Percentiles rank a stretch among this genome's conserved stretches.
Conservation (phyloP, 2,113 vertebrate species). For the Amazona vittata region DNA sequence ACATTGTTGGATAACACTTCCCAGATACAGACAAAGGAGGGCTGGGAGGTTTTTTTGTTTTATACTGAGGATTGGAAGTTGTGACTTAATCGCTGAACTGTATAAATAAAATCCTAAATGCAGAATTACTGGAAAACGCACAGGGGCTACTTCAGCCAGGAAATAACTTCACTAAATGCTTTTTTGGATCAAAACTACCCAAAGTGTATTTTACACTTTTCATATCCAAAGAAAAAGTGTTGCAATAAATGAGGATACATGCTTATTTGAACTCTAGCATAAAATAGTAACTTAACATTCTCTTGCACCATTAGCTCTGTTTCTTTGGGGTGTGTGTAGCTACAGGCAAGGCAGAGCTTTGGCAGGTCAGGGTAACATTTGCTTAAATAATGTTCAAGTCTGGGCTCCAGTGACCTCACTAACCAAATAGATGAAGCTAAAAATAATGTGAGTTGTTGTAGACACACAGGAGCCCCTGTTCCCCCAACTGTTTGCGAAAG, state of each 20-base stretch:
- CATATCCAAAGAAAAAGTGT: background rate
- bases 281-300: slow-evolving; percentile 20
- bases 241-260: slow-evolving; percentile 28
- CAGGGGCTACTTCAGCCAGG: background rate
- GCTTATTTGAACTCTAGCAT: background rate
- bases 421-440: slow-evolving; percentile 68
- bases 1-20: background rate
- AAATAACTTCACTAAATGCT: background rate
- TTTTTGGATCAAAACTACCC: background rate
- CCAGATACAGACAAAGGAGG: background rate
- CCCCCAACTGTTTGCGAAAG: slow-evolving; percentile 27
- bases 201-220: background rate
- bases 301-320: background rate
- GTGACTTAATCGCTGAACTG: slow-evolving; percentile 34
- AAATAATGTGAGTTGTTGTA: slow-evolving; percentile 65
- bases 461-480: slow-evolving; percentile 58
- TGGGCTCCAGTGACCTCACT: slow-evolving; percentile 63
- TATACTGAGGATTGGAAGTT: slow-evolving; percentile 9
- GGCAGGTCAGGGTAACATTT: slow-evolving; percentile 69
- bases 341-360: slow-evolving; percentile 18
- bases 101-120: slow-evolving; percentile 45
- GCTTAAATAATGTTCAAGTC: slow-evolving; percentile 56
- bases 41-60: background rate
- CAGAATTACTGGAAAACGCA: slow-evolving; percentile 39
- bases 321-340: background rate